phyloP scores from a whole-genome alignment of 2,797 vertebrate genomes.

The Amblyopsis hoosieri region DNA sequence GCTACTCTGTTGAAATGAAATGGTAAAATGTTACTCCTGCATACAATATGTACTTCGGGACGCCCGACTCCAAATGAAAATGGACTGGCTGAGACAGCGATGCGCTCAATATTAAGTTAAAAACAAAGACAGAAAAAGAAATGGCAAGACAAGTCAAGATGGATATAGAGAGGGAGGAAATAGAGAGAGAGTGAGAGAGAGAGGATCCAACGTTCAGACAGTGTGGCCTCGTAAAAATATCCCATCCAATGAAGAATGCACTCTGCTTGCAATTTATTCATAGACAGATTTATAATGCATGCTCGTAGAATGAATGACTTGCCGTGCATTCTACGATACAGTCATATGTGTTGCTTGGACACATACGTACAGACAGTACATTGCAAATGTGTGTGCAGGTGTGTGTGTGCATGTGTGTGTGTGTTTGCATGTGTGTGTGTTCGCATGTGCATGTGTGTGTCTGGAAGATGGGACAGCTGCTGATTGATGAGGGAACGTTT shows the following conservation, averaged over 20 bases:
- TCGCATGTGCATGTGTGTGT: constrained; percentile 24
- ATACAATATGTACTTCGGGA: neutral
- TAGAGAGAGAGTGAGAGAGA: neutral
- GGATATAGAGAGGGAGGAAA: constrained; percentile 4
- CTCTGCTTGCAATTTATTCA: constrained; percentile 69
- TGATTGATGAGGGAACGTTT: constrained; percentile 66
- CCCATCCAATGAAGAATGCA: constrained; percentile 61
- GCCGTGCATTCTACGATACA: constrained; percentile 32
- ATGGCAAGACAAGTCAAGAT: constrained; percentile 5
- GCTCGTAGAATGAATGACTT: constrained; percentile 58
- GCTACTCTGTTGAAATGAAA: too few species aligned
- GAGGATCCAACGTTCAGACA: constrained; percentile 56
- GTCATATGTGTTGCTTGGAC: constrained; percentile 11
- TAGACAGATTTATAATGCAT: constrained; percentile 76
- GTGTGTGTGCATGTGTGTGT: neutral
- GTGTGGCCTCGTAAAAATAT: constrained; percentile 51
- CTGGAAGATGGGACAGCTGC: constrained; percentile 35
- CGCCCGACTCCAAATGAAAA: neutral
- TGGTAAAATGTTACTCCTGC: too few species aligned
- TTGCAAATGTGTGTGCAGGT: constrained; percentile 18
- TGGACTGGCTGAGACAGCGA: neutral
- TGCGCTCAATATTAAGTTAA: too few species aligned
- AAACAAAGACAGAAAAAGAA: too few species aligned
- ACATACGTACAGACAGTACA: constrained; percentile 10
- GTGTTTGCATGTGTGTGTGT: constrained; percentile 3